phyloP scores from a whole-genome alignment of 2,797 vertebrate species.

The Mormyrops boulengeri region DNA sequence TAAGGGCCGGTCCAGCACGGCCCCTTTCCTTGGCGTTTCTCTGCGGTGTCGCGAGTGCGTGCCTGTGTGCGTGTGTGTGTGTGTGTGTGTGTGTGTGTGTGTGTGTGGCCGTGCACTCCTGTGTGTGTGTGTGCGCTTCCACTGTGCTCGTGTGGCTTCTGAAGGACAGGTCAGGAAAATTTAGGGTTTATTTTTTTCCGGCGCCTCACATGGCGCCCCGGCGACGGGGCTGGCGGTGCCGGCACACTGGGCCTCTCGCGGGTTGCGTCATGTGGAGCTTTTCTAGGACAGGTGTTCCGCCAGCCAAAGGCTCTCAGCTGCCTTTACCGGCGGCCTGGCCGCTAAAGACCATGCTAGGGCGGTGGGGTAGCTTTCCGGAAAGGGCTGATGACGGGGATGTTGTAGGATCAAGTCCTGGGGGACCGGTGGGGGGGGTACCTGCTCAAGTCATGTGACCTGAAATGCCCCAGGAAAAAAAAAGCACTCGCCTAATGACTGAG shows the following conservation, averaged over 20 bases:
- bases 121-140: not conserved
- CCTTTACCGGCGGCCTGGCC: not conserved
- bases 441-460: not conserved
- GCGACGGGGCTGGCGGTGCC: not conserved
- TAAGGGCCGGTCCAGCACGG: constrained; percentile 69
- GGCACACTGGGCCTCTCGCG: not conserved
- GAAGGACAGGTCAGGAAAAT: not conserved
- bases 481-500: not conserved
- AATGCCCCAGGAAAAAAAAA: not conserved
- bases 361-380: not conserved
- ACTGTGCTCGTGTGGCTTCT: constrained; percentile 16
- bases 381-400: not conserved
- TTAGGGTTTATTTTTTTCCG: not conserved
- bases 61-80: constrained; percentile 57
- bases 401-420: not conserved
- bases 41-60: constrained; percentile 59
- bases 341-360: not conserved
- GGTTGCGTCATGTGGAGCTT: not conserved
- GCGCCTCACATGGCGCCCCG: not conserved
- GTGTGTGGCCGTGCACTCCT: constrained; percentile 3
- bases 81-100: constrained; percentile 21
- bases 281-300: constrained; percentile 2
- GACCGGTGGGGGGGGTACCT: not conserved
- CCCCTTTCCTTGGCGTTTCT: constrained; percentile 66
- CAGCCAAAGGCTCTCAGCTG: not conserved